Percentiles rank a stretch among this genome's conserved stretches.
These are phyloP conservation scores for Cichlasoma orientale DNA, from an alignment of 2,797 vertebrate species.

Conservation along the genomic window DNA sequence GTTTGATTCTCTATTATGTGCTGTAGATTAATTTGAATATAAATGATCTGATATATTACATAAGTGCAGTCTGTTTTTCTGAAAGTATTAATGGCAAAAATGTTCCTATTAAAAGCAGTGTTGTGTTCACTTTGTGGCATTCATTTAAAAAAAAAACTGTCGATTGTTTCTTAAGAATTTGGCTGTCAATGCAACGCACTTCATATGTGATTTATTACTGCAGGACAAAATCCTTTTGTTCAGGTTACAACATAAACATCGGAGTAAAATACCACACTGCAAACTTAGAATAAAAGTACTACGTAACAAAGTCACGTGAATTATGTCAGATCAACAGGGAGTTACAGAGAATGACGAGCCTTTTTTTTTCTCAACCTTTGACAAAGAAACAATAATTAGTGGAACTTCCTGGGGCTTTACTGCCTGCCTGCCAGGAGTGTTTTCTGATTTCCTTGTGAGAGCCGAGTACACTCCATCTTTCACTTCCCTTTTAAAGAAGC, in stretches of 20 bases:
- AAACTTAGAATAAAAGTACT: neutral
- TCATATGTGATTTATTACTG: neutral
- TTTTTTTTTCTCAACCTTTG: neutral
- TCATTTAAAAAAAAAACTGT: too few relatives aligned
- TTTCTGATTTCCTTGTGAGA: slow-evolving; percentile 10
- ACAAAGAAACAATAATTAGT: neutral
- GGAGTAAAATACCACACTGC: neutral
- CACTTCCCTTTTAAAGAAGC: slow-evolving; percentile 47
- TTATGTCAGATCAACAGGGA: neutral
- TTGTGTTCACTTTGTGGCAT: too few relatives aligned
- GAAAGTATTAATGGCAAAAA: neutral
- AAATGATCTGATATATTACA: neutral
- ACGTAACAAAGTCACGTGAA: neutral
- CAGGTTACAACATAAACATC: neutral
- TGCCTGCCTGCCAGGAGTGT: neutral
- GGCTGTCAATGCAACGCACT: too few relatives aligned
- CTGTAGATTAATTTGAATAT: neutral
- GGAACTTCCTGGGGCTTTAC: slow-evolving; percentile 51
- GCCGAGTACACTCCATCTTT: neutral
- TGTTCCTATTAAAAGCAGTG: neutral
- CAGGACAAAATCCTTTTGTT: neutral
- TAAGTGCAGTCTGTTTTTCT: neutral
- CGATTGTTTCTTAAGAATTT: too few relatives aligned
- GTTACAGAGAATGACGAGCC: neutral
- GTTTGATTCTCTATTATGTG: neutral